A percentile compares a stretch with the other conserved stretches of the same genome.
phyloP scores from a whole-genome alignment of 1,140 invertebrate species.

The Zaprionus gabonicus region DNA sequence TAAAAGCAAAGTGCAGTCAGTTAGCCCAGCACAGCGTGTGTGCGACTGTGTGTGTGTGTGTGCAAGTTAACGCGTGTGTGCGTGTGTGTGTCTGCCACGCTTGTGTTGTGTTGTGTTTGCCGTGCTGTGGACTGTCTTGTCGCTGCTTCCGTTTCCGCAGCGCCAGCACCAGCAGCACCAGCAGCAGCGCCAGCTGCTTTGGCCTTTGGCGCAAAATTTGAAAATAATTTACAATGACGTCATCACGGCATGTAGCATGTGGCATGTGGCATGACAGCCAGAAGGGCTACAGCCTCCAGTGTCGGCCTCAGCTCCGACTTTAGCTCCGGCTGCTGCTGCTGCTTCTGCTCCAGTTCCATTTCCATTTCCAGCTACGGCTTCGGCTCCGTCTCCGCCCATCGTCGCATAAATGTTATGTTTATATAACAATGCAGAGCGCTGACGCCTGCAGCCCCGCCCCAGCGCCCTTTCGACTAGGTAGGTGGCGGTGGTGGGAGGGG shows the following conservation, averaged over 20 bases:
- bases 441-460: not conserved
- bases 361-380: slow-evolving; percentile 1
- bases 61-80: slow-evolving; percentile 4
- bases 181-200: slow-evolving; percentile 48
- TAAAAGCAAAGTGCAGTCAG: slow-evolving; percentile 59
- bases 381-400: not conserved
- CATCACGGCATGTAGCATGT: slow-evolving; percentile 39
- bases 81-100: slow-evolving; percentile 42
- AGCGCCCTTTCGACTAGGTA: not conserved
- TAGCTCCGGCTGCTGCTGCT: not conserved
- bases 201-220: slow-evolving; percentile 76
- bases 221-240: slow-evolving; percentile 80
- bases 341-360: not conserved
- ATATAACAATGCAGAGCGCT: slow-evolving; percentile 53
- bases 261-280: slow-evolving; percentile 33
- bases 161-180: too few relatives aligned
- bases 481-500: not conserved
- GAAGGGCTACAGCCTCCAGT: slow-evolving; percentile 2
- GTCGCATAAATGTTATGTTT: slow-evolving; percentile 56
- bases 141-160: slow-evolving; percentile 73
- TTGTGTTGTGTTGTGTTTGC: slow-evolving; percentile 41
- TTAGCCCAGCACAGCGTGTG: slow-evolving; percentile 13
- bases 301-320: not conserved
- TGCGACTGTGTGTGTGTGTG: slow-evolving; percentile 3
- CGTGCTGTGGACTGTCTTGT: slow-evolving; percentile 67